Conservation (phyloP, 2,888 invertebrate genomes). For the Cybosia mesomella region DNA sequence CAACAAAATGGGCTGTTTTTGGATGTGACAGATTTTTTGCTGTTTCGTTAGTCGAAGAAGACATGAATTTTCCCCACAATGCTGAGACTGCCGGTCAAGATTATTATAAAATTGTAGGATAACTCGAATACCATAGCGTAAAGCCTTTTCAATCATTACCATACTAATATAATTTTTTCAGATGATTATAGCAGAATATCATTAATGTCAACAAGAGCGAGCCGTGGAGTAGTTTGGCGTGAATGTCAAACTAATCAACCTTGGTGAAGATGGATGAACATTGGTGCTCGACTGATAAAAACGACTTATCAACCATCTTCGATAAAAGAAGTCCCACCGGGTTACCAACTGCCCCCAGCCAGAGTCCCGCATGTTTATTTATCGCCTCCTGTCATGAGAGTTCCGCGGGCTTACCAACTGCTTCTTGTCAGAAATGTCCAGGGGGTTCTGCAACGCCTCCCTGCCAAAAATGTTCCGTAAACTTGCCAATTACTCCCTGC, state of each 20-base stretch:
- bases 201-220: too few species aligned
- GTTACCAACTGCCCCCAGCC: too few species aligned
- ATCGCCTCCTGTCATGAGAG: too few species aligned
- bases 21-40: too few species aligned
- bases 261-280: constrained; percentile 1
- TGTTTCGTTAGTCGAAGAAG: too few species aligned
- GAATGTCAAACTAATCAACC: neutral
- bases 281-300: neutral
- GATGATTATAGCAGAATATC: neutral
- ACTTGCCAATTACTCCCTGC: neutral
- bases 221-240: neutral
- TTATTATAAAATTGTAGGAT: too few species aligned
- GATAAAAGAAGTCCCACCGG: too few species aligned
- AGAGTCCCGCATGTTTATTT: neutral
- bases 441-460: neutral
- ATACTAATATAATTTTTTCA: neutral
- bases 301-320: neutral
- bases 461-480: neutral
- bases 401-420: neutral
- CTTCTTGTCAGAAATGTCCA: neutral
- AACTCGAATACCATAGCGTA: too few species aligned
- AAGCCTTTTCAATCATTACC: too few species aligned
- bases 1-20: too few species aligned
- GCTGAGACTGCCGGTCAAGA: too few species aligned
- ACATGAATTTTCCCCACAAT: too few species aligned